Evolutionary conservation across 2,113 vertebrate genomes (phyloP).

Genomic region (Oxygymnocypris stewartii): DNA sequence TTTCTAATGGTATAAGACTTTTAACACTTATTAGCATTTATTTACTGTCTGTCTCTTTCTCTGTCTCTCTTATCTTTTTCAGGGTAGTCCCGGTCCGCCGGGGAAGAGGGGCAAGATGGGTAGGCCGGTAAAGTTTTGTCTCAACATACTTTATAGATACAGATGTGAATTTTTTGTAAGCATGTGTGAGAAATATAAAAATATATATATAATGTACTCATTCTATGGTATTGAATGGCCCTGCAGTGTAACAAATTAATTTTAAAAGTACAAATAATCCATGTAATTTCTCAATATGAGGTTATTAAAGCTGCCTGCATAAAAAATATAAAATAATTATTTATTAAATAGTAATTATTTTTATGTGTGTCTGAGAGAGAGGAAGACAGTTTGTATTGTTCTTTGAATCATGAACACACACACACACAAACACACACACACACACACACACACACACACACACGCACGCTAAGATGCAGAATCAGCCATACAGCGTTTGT

Average conservation of each 20-base stretch:
- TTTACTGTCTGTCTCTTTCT: slow-evolving; percentile 37
- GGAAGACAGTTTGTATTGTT: neutral
- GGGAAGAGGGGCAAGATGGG: slow-evolving; percentile 94
- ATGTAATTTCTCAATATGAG: neutral
- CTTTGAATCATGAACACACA: neutral
- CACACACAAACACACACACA: neutral
- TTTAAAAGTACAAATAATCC: neutral
- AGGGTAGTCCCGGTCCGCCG: slow-evolving; percentile 84
- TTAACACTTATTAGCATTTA: neutral
- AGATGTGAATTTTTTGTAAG: slow-evolving; percentile 35
- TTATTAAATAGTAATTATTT: neutral
- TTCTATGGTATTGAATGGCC: neutral
- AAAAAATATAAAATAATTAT: neutral
- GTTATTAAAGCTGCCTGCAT: neutral
- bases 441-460: neutral
- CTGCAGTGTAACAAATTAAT: neutral
- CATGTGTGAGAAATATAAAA: neutral
- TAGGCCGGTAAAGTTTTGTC: slow-evolving; percentile 96
- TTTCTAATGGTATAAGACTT: neutral
- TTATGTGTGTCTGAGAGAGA: neutral
- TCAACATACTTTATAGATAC: slow-evolving; percentile 63
- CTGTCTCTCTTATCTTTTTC: slow-evolving; percentile 55
- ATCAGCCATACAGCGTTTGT: neutral
- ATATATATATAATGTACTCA: neutral
- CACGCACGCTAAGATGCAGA: neutral